Percentiles rank a stretch among this genome's conserved stretches.
phyloP scores from a whole-genome alignment of 2,797 vertebrate genomes.

The Gadopsis bispinosus region DNA sequence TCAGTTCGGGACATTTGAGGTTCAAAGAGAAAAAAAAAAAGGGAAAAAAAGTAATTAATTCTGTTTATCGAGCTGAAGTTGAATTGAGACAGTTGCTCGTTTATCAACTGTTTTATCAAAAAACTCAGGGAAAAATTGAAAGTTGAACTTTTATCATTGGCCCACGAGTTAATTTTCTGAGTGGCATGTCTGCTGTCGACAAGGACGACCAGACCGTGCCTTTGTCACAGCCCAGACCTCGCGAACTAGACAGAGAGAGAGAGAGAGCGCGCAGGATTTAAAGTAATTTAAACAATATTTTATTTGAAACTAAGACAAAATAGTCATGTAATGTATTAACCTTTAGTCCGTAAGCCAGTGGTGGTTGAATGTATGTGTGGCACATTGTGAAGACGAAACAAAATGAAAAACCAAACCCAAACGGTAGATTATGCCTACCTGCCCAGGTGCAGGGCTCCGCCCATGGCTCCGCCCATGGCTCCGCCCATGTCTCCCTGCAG shows the following conservation, averaged over 20 bases:
- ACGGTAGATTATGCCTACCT: neutral
- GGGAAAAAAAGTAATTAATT: neutral
- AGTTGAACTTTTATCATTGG: neutral
- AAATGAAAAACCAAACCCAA: neutral
- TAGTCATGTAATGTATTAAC: neutral
- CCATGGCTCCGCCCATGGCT: neutral
- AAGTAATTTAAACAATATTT: neutral
- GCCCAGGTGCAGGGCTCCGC: neutral
- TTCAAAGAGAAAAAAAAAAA: neutral
- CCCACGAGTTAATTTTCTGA: neutral
- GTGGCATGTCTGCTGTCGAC: neutral
- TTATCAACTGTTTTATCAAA: neutral
- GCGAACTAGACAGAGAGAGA: too few relatives aligned
- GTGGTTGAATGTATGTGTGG: neutral
- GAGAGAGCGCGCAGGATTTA: neutral
- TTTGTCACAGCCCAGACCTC: neutral
- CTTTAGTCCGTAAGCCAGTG: neutral
- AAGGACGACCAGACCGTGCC: neutral
- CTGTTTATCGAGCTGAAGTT: neutral
- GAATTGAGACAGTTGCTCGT: neutral
- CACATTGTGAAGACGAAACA: neutral
- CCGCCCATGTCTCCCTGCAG: neutral
- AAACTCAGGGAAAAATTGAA: neutral
- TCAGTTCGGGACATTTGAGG: neutral
- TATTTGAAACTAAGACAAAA: neutral